Percentiles rank a stretch among this genome's conserved stretches.
Evolutionary conservation across 2,888 invertebrate genomes (phyloP).

Genomic region (Drosophila helvetica): DNA sequence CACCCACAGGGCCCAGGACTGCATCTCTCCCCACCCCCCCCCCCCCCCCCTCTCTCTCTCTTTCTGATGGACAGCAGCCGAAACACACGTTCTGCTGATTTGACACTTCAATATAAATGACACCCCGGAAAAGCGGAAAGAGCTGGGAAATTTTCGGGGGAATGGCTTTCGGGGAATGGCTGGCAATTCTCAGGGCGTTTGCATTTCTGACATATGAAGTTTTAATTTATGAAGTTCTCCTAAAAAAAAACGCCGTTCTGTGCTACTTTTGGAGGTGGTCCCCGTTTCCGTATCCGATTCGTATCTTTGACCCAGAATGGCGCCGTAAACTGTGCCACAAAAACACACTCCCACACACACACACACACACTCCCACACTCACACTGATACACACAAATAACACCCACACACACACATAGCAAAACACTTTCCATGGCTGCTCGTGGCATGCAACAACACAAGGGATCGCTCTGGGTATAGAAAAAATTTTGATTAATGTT

Average conservation of each 20-base stretch:
- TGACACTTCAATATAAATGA: slow-evolving; percentile 75
- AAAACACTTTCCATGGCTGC: slow-evolving; percentile 2
- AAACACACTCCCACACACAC: slow-evolving; percentile 28
- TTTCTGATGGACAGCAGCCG: slow-evolving; percentile 4
- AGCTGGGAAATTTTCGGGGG: neutral
- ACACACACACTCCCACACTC: slow-evolving; percentile 21
- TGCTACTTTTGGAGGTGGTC: slow-evolving; percentile 34
- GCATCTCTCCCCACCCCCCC: too few species aligned
- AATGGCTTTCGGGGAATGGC: neutral
- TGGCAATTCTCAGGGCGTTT: slow-evolving; percentile 6
- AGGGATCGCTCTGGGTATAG: slow-evolving; percentile 10
- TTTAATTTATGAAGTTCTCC: slow-evolving; percentile 74
- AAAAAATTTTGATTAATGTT: slow-evolving; percentile 82
- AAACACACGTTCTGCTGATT: slow-evolving; percentile 61
- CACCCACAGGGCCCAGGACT: neutral
- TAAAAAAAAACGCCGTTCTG: slow-evolving; percentile 40
- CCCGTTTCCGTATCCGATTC: slow-evolving; percentile 49
- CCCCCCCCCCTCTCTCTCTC: neutral
- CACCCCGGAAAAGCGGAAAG: slow-evolving; percentile 29
- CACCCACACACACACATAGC: slow-evolving; percentile 19
- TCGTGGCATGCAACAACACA: slow-evolving; percentile 22
- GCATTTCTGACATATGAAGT: slow-evolving; percentile 72
- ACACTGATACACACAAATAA: slow-evolving; percentile 31
- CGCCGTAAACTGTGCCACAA: slow-evolving; percentile 68
- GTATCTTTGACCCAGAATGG: slow-evolving; percentile 69